Percentiles rank a stretch among this genome's conserved stretches.
These are phyloP conservation scores for Syritta pipiens DNA, from an alignment of 2,888 invertebrate genomes.

Conservation along the genomic window DNA sequence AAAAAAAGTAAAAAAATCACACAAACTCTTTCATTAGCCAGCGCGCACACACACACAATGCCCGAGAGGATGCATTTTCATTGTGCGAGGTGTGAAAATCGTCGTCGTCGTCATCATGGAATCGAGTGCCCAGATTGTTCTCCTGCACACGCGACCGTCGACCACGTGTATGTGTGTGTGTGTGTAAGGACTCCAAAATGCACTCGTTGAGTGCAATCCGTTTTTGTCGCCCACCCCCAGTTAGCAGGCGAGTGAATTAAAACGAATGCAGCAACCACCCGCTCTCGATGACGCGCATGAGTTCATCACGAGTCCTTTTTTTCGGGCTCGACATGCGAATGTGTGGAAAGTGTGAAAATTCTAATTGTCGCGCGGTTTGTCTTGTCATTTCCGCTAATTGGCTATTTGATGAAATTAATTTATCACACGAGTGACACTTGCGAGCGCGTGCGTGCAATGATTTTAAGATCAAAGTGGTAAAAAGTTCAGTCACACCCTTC, in stretches of 20 bases:
- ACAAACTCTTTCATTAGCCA: conserved; percentile 50
- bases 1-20: conserved; percentile 19
- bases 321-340: conserved; percentile 2
- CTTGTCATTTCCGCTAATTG: conserved; percentile 61
- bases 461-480: conserved; percentile 55
- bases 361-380: conserved; percentile 55
- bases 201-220: conserved; percentile 33
- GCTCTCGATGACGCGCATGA: too few species aligned
- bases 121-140: conserved; percentile 45
- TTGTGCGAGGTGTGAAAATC: conserved; percentile 67
- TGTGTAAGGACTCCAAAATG: conserved; percentile 21
- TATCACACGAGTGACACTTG: conserved; percentile 28
- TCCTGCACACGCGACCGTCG: not conserved
- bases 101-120: conserved; percentile 61
- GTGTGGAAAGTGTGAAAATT: conserved; percentile 48
- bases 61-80: conserved; percentile 37
- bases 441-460: not conserved
- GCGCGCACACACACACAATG: conserved; percentile 23
- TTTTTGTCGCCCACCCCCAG: not conserved
- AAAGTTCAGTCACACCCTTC: conserved; percentile 32
- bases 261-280: too few species aligned
- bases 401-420: conserved; percentile 57
- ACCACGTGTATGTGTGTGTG: conserved; percentile 16
- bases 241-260: too few species aligned
- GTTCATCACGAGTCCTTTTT: too few species aligned